Conservation (phyloP, 2,113 vertebrate genomes). For the Hyperopisus bebe region DNA sequence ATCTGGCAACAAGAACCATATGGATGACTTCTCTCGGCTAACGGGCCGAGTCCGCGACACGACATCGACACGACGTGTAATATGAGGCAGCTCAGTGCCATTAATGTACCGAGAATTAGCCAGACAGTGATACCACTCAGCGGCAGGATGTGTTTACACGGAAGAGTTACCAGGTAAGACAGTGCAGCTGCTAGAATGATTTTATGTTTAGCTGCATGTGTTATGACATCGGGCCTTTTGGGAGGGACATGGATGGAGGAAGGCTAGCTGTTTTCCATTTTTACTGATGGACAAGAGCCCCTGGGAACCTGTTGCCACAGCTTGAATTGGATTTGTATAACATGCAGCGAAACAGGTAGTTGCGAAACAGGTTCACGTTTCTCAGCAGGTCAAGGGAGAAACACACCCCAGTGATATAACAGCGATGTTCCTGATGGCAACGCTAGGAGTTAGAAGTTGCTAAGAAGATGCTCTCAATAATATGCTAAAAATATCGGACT, state of each 20-base stretch:
- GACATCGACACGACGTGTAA: background rate
- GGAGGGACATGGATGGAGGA: background rate
- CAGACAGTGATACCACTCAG: background rate
- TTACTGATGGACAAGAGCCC: background rate
- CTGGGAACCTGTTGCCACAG: background rate
- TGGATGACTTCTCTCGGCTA: background rate
- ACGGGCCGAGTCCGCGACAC: background rate
- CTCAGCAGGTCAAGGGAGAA: background rate
- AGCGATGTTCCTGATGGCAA: background rate
- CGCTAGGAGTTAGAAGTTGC: background rate
- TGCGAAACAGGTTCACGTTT: background rate
- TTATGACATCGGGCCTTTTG: background rate
- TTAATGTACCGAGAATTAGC: background rate
- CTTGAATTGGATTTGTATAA: background rate
- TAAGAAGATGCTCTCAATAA: background rate
- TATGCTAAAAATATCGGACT: background rate
- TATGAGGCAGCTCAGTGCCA: background rate
- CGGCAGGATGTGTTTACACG: background rate
- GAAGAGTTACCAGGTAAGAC: background rate
- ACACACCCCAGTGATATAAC: background rate
- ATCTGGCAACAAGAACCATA: background rate
- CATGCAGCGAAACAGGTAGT: background rate
- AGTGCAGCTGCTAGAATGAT: background rate
- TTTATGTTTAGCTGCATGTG: background rate
- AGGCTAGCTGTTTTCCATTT: background rate